These are phyloP conservation scores for Typhlomys cinereus DNA, from an alignment of 2,113 vertebrate species.

Conservation along the genomic window DNA sequence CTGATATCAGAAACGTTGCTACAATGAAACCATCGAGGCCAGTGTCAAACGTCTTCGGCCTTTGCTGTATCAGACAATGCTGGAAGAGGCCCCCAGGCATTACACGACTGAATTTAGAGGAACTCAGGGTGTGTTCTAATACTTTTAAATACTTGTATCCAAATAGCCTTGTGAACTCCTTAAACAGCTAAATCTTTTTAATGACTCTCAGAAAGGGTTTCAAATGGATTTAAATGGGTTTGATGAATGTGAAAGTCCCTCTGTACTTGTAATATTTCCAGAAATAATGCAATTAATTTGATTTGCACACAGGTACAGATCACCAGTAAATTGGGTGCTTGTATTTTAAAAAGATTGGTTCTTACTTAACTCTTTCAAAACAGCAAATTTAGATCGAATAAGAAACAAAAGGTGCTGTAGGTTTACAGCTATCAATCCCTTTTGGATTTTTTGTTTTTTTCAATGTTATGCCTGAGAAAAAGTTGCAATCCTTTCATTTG, in stretches of 20 bases:
- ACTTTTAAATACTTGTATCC: slow-evolving; percentile 82
- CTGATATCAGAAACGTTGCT: slow-evolving; percentile 59
- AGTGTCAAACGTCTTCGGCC: not conserved
- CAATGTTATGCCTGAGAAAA: slow-evolving; percentile 37
- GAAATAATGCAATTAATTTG: slow-evolving; percentile 84
- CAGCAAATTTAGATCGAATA: not conserved
- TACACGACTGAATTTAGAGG: slow-evolving; percentile 60
- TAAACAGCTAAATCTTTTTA: slow-evolving; percentile 84
- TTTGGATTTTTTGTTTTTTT: not conserved
- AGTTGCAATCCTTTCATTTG: slow-evolving; percentile 26
- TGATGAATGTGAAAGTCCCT: slow-evolving; percentile 81
- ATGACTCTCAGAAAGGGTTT: slow-evolving; percentile 74
- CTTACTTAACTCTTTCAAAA: slow-evolving; percentile 71
- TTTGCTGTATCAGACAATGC: not conserved
- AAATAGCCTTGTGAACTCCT: slow-evolving; percentile 81
- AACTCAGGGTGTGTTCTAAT: slow-evolving; percentile 75
- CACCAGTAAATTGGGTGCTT: slow-evolving; percentile 78
- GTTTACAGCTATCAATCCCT: not conserved
- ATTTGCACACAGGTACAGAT: slow-evolving; percentile 82
- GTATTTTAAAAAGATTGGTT: slow-evolving; percentile 75
- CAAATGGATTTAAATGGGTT: slow-evolving; percentile 83
- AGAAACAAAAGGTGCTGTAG: not conserved
- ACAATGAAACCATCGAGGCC: slow-evolving; percentile 66
- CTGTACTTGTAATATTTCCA: slow-evolving; percentile 82
- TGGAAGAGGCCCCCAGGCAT: slow-evolving; percentile 44